Evolutionary conservation across 2,888 invertebrate species (phyloP).

Genomic region (Aporophyla nigra): DNA sequence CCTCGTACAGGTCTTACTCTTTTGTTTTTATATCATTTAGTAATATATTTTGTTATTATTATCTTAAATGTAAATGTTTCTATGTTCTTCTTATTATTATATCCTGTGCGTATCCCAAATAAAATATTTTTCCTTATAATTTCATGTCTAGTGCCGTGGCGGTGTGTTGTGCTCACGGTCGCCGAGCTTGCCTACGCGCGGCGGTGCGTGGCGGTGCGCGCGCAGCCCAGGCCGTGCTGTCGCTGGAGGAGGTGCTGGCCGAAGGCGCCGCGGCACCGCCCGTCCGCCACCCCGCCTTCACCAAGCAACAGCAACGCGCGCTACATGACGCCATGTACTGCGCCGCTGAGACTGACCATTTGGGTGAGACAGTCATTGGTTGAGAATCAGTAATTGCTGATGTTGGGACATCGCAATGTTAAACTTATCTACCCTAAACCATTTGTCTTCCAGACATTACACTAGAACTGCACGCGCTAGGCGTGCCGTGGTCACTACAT

Average conservation of each 20-base stretch:
- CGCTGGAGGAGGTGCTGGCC: conserved; percentile 97
- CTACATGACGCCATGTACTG: conserved; percentile 98
- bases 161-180: conserved; percentile 97
- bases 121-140: background rate
- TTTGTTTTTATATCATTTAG: no score
- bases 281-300: conserved; percentile 90
- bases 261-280: conserved; percentile 92
- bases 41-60: no score
- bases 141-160: conserved; percentile 93
- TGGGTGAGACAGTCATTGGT: conserved; percentile 88
- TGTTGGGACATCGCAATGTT: background rate
- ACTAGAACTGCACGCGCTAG: conserved; percentile 95
- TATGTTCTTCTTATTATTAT: no score
- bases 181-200: conserved; percentile 94
- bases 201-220: conserved; percentile 90
- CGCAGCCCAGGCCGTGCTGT: conserved; percentile 93
- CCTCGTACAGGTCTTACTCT: no score
- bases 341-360: conserved; percentile 97
- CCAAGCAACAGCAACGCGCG: conserved; percentile 95
- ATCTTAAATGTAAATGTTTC: no score
- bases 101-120: no score
- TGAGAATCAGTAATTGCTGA: background rate
- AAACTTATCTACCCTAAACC: background rate
- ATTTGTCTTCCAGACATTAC: conserved; percentile 93
- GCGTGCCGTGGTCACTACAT: conserved; percentile 97